Percentiles rank a stretch among this genome's conserved stretches.
Evolutionary conservation across 2,888 invertebrate genomes (phyloP).

Genomic region (Dicycla oo): DNA sequence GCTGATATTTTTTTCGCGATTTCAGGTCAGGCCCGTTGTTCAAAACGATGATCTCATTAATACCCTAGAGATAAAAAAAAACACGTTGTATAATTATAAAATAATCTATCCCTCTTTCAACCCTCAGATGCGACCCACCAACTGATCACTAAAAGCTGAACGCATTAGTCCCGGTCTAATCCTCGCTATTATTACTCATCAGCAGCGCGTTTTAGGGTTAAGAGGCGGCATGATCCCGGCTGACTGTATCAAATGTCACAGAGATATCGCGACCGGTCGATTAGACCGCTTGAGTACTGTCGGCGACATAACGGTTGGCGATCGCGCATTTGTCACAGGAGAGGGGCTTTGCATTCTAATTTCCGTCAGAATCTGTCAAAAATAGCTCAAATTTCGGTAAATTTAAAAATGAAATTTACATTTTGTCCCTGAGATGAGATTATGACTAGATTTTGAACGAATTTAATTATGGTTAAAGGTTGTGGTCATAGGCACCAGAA

Average conservation of each 20-base stretch:
- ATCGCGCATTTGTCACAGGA: neutral
- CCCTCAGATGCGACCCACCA: conserved; percentile 32
- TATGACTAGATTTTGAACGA: neutral
- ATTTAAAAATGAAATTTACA: too few relatives aligned
- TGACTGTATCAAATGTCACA: conserved; percentile 87
- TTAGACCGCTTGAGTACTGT: conserved; percentile 70
- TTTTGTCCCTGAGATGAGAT: neutral
- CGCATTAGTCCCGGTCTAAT: conserved; percentile 73
- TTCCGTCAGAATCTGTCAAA: neutral
- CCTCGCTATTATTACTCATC: conserved; percentile 85
- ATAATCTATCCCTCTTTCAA: conserved; percentile 18
- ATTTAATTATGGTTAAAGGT: neutral
- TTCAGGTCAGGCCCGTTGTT: too few relatives aligned
- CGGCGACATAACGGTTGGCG: conserved; percentile 27
- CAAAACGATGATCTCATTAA: too few relatives aligned
- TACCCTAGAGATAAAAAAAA: too few relatives aligned
- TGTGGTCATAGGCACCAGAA: too few relatives aligned
- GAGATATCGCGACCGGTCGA: conserved; percentile 76
- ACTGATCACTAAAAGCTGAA: conserved; percentile 62
- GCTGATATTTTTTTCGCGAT: too few relatives aligned
- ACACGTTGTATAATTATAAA: too few relatives aligned
- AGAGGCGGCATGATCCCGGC: conserved; percentile 80
- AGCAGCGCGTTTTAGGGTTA: conserved; percentile 83
- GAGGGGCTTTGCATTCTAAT: neutral
- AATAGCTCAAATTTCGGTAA: neutral